Percentiles rank a stretch among this genome's conserved stretches.
Evolutionary conservation across 1,140 invertebrate genomes (phyloP).

Genomic region (Drosophila virilis): DNA sequence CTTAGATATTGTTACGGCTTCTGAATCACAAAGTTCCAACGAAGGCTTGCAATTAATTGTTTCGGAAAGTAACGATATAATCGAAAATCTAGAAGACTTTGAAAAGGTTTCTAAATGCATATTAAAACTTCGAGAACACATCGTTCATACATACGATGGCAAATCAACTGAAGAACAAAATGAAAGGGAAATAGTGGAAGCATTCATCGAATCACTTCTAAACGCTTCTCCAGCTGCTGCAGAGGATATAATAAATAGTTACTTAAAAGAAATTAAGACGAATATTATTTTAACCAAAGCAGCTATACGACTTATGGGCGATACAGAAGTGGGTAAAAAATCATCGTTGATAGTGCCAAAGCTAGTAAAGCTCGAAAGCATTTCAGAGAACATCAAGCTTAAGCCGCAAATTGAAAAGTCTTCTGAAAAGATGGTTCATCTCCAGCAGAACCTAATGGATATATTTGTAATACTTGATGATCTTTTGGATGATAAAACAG

Average conservation of each 20-base stretch:
- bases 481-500: constrained; percentile 47
- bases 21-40: constrained; percentile 22
- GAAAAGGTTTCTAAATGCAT: constrained; percentile 56
- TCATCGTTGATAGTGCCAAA: constrained; percentile 60
- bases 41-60: constrained; percentile 23
- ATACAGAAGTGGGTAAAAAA: constrained; percentile 54
- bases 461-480: constrained; percentile 71
- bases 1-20: not conserved
- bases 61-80: constrained; percentile 41
- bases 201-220: constrained; percentile 57
- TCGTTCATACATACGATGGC: constrained; percentile 77
- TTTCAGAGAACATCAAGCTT: constrained; percentile 48
- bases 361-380: constrained; percentile 49
- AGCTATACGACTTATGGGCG: constrained; percentile 50
- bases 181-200: constrained; percentile 45
- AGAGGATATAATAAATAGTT: constrained; percentile 44
- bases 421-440: constrained; percentile 58
- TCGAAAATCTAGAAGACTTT: constrained; percentile 41
- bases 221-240: constrained; percentile 46
- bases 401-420: constrained; percentile 52
- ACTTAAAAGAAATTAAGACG: constrained; percentile 52
- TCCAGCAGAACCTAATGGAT: constrained; percentile 71
- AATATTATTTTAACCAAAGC: constrained; percentile 64
- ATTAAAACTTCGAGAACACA: constrained; percentile 72
- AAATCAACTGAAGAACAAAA: constrained; percentile 31